Base-by-base conservation (phyloP, 2,888 invertebrate species). In the Macaria liturata region DNA sequence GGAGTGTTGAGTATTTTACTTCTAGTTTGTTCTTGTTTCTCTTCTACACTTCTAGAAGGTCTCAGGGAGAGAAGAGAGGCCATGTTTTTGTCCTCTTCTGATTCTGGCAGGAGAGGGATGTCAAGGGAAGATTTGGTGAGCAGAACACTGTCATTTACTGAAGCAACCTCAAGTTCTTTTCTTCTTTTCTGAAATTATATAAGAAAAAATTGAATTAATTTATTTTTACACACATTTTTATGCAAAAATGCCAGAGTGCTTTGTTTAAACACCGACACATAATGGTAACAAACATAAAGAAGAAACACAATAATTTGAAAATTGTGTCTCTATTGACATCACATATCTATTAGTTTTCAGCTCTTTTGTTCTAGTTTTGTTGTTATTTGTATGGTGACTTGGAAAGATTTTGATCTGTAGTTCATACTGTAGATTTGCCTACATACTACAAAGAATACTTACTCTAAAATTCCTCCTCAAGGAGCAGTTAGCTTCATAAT, bases 391-490 rank as follows among this genome's bases (percentile, higher is more conserved):
- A 20, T 20, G 20, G 20, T 20, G 20, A 20, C 20, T 20, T 20
- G 20, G 20, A 20, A 20, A 20, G 20, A 20, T 20, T 20, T 20
- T 20, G 20, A 20, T 20, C 20, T 20, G 20, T 20, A 20, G 20
- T 20, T 20, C 20, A 20, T 20, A 20, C 20, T 20, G 2, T 20
- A 20, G 20, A 20, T 20, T 20, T 20, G 20, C 20, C 20, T 20
- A 20, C 20, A 20, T 20, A 20, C 20, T 20, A 20, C 2, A 2
- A 1, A 20, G 20, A n/a, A 37, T 49, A 79, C 92, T 84, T 91
- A 98, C 98, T 80, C 99, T 94, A 85, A 99, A 98, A 70, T 94
- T 94, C 47, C 96, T 94, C 57, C 99, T 93, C 32, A 99, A 89
- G 46, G 94, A 94, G 74, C 95, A 96, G 86, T 99, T 99, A 0